phyloP scores from a whole-genome alignment of 2,113 vertebrate genomes.

The Blennius ocellaris region DNA sequence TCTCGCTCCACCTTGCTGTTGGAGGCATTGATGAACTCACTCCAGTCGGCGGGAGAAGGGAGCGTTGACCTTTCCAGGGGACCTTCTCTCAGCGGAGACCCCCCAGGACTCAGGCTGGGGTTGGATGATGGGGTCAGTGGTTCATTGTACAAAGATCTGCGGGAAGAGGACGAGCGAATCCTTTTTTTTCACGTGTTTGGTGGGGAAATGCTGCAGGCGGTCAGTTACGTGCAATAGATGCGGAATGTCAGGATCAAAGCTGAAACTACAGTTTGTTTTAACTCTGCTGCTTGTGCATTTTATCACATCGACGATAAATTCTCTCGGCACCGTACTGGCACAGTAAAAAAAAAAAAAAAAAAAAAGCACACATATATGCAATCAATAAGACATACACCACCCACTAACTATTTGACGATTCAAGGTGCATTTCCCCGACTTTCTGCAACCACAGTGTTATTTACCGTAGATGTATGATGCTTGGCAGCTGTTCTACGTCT shows the following conservation, averaged over 20 bases:
- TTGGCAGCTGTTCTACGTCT: constrained; percentile 94
- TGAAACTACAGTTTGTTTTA: not conserved
- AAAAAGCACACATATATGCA: not conserved
- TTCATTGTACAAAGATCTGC: constrained; percentile 92
- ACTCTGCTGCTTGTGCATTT: not conserved
- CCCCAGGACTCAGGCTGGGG: constrained; percentile 92
- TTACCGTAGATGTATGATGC: constrained; percentile 93
- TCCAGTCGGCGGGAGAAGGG: constrained; percentile 95
- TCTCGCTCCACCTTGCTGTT: constrained; percentile 97
- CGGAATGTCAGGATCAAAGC: not conserved
- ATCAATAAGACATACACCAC: not conserved
- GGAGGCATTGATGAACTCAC: constrained; percentile 95
- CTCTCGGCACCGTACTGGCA: not conserved
- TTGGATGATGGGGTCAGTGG: constrained; percentile 92
- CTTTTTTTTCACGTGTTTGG: not conserved
- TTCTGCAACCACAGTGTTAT: not conserved
- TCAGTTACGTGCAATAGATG: not conserved
- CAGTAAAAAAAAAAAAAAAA: constrained; percentile 1
- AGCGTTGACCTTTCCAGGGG: constrained; percentile 91
- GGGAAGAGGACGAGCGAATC: not conserved
- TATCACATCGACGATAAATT: not conserved
- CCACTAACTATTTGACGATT: not conserved
- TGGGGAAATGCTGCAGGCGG: not conserved
- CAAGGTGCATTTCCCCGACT: not conserved
- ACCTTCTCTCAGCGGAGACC: constrained; percentile 89